phyloP scores from a whole-genome alignment of 2,113 vertebrate genomes.

The Polypterus bichir region DNA sequence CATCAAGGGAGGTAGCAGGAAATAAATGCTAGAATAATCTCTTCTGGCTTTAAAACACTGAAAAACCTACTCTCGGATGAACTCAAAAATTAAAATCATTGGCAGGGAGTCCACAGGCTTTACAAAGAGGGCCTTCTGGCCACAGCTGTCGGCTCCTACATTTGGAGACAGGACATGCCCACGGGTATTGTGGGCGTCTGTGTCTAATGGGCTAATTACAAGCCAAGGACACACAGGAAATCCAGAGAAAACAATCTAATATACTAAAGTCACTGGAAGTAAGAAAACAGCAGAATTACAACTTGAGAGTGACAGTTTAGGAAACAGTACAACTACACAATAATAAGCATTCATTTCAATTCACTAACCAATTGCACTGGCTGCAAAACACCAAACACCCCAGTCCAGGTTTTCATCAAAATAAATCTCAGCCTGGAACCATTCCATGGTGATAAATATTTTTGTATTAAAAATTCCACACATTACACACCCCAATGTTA shows the following conservation, averaged over 20 bases:
- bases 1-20: conserved; percentile 12
- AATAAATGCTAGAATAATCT: background rate
- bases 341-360: too few species aligned
- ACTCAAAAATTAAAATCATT: conserved; percentile 33
- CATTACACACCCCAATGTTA: too few species aligned
- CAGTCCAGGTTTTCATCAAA: too few species aligned
- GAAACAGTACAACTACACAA: too few species aligned
- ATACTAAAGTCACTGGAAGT: conserved; percentile 32
- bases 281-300: too few species aligned
- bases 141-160: conserved; percentile 36
- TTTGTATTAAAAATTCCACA: too few species aligned
- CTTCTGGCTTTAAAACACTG: conserved; percentile 15
- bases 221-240: conserved; percentile 52
- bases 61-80: conserved; percentile 12
- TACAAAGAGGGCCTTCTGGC: conserved; percentile 26
- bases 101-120: conserved; percentile 19
- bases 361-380: too few species aligned
- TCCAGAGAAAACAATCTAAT: conserved; percentile 38
- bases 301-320: too few species aligned
- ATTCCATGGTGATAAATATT: too few species aligned
- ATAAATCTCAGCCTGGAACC: too few species aligned
- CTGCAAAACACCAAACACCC: too few species aligned
- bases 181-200: conserved; percentile 30
- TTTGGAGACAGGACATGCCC: conserved; percentile 28
- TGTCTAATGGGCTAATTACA: conserved; percentile 48